Conservation (phyloP, 2,113 vertebrate species). For the Prochilodus magdalenae region DNA sequence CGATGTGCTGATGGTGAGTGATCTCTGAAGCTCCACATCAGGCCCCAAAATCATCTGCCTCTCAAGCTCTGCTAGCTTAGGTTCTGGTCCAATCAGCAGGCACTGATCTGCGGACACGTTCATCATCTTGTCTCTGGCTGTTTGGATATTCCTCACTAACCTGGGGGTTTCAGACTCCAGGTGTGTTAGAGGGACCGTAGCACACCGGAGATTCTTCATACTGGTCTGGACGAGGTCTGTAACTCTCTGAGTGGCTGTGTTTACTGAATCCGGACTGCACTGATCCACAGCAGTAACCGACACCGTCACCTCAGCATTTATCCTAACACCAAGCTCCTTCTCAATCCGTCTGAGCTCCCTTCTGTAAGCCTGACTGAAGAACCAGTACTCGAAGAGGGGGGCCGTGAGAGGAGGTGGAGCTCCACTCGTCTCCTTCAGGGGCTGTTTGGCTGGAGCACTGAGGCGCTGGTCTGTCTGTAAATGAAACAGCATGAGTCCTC, state of each 20-base stretch:
- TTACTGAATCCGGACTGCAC: background rate
- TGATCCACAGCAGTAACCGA: background rate
- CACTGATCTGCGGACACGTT: conserved; percentile 37
- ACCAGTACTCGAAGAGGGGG: conserved; percentile 54
- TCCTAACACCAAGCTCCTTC: conserved; percentile 43
- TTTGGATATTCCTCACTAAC: background rate
- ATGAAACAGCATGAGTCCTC: no score
- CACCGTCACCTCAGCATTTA: conserved; percentile 15
- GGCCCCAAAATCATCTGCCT: background rate
- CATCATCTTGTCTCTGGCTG: conserved; percentile 39
- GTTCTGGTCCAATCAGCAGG: conserved; percentile 40
- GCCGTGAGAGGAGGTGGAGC: background rate
- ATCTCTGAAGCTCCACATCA: background rate
- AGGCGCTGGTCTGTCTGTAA: no score
- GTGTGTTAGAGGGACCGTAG: background rate
- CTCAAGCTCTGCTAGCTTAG: background rate
- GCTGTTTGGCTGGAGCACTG: no score
- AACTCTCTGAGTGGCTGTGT: conserved; percentile 46
- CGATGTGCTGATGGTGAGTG: no score
- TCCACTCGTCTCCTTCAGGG: background rate
- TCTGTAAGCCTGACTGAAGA: conserved; percentile 52
- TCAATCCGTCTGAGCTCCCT: conserved; percentile 56
- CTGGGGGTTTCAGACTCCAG: background rate
- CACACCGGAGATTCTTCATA: rapidly evolving
- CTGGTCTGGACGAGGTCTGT: background rate